Percentiles rank a stretch among this genome's conserved stretches.
phyloP scores from a whole-genome alignment of 2,888 invertebrate genomes.

The Lucinisca nassula region DNA sequence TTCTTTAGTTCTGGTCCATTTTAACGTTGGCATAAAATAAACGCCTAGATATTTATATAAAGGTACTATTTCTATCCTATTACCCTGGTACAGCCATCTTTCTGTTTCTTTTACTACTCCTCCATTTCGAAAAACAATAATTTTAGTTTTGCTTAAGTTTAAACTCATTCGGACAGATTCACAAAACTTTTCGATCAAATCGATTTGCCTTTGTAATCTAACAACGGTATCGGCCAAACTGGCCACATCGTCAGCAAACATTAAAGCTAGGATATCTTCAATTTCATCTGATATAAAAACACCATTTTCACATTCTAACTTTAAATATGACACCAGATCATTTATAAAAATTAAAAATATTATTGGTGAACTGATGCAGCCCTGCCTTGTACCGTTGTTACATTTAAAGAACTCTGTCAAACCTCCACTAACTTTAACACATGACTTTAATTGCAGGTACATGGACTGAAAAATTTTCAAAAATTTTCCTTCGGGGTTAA shows the following conservation, averaged over 20 bases:
- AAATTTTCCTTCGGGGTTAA: no score
- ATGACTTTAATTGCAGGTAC: background rate
- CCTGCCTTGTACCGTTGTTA: background rate
- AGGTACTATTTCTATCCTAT: background rate
- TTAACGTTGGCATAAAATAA: background rate
- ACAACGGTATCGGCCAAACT: background rate
- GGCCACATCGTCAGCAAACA: no score
- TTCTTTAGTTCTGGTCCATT: background rate
- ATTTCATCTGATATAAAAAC: background rate
- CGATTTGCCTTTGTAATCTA: background rate
- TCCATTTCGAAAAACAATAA: no score
- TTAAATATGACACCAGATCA: no score
- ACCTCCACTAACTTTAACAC: background rate
- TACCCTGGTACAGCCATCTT: background rate
- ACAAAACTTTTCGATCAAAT: background rate
- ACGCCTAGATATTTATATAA: conserved; percentile 2
- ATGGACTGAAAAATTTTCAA: background rate
- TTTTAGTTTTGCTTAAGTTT: no score
- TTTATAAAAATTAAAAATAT: no score
- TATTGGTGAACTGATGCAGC: background rate
- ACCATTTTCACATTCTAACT: background rate
- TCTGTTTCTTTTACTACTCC: background rate
- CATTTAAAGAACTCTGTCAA: background rate
- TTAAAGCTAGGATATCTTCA: background rate
- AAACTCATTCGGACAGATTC: no score